A percentile compares a stretch with the other conserved stretches of the same genome.
These are phyloP conservation scores for Meloidogyne chitwoodi DNA, from an alignment of 1,140 invertebrate species.

Conservation along the genomic window DNA sequence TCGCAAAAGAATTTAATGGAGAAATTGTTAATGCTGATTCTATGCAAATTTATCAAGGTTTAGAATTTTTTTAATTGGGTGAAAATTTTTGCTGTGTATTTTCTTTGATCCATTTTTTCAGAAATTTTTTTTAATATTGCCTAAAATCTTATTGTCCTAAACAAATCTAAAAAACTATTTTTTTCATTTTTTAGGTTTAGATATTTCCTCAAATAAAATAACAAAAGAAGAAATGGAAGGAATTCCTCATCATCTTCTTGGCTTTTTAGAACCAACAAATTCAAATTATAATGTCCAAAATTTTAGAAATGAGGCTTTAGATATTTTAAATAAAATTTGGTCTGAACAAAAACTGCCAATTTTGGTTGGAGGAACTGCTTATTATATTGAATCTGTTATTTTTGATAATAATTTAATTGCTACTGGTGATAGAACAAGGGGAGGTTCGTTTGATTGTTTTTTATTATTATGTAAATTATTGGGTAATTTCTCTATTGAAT, in stretches of 20 bases:
- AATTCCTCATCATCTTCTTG: conserved; percentile 82
- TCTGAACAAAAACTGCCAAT: conserved; percentile 75
- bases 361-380: conserved; percentile 94
- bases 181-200: no score
- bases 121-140: background rate
- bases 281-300: conserved; percentile 77
- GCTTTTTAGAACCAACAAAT: conserved; percentile 74
- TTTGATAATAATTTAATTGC: conserved; percentile 62
- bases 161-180: no score
- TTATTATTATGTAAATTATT: no score
- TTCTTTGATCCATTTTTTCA: background rate
- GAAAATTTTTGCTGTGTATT: no score
- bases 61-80: background rate
- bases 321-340: conserved; percentile 76
- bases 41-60: conserved; percentile 78
- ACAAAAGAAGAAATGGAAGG: conserved; percentile 73
- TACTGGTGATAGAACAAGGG: conserved; percentile 11
- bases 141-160: no score
- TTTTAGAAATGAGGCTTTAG: conserved; percentile 75
- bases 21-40: conserved; percentile 98
- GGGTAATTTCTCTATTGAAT: no score
- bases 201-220: conserved; percentile 94
- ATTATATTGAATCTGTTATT: conserved; percentile 92
- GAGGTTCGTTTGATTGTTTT: conserved; percentile 17
- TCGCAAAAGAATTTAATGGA: conserved; percentile 80